Evolutionary conservation across 2,888 invertebrate genomes (phyloP).

Genomic region (Platerodrilus igneus): DNA sequence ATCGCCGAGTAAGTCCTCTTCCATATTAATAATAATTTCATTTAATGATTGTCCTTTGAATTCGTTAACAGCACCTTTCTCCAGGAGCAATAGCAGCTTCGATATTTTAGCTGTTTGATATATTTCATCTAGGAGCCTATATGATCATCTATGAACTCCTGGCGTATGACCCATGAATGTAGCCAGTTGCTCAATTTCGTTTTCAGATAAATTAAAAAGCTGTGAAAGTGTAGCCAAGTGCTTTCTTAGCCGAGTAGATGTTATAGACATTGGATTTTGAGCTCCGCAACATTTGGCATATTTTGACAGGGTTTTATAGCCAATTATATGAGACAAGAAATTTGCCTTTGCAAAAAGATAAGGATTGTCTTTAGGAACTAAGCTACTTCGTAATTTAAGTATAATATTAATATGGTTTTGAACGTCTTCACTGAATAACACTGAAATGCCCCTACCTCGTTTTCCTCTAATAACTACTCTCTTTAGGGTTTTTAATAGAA

Average conservation of each 20-base stretch:
- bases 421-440: slow-evolving; percentile 15
- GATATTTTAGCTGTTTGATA: slow-evolving; percentile 25
- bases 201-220: slow-evolving; percentile 25
- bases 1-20: slow-evolving; percentile 10
- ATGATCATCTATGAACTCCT: slow-evolving; percentile 22
- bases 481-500: slow-evolving; percentile 3
- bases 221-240: slow-evolving; percentile 30
- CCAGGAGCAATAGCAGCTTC: slow-evolving; percentile 20
- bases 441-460: slow-evolving; percentile 16
- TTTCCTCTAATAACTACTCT: slow-evolving; percentile 18
- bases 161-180: slow-evolving; percentile 29
- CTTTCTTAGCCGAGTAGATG: slow-evolving; percentile 27
- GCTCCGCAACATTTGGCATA: slow-evolving; percentile 25
- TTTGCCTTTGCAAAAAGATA: slow-evolving; percentile 25
- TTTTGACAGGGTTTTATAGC: slow-evolving; percentile 24
- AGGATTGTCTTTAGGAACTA: slow-evolving; percentile 1
- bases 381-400: background rate
- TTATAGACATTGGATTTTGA: slow-evolving; percentile 22
- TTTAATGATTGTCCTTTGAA: slow-evolving; percentile 21
- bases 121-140: slow-evolving; percentile 24
- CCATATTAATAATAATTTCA: slow-evolving; percentile 9
- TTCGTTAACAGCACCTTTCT: slow-evolving; percentile 14
- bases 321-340: slow-evolving; percentile 20
- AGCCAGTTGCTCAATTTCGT: slow-evolving; percentile 29
- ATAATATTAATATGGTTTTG: slow-evolving; percentile 14